Evolutionary conservation across 2,797 vertebrate genomes (phyloP).

Genomic region (Crenuchus spilurus): DNA sequence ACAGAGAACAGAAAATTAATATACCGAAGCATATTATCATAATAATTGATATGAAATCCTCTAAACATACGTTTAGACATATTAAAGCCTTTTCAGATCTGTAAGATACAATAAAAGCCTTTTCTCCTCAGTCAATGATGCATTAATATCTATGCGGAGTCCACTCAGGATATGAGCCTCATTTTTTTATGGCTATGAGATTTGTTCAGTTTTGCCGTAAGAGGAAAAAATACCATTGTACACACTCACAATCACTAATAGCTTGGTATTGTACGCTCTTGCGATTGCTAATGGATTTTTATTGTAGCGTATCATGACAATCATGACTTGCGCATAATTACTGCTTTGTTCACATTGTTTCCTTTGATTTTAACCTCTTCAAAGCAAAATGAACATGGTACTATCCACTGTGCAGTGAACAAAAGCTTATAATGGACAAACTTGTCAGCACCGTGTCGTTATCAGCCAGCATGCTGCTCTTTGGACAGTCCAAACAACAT

Average conservation of each 20-base stretch:
- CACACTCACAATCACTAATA: not conserved
- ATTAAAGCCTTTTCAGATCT: not conserved
- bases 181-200: not conserved
- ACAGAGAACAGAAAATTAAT: too few relatives aligned
- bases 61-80: not conserved
- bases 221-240: not conserved
- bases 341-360: not conserved
- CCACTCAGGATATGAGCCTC: not conserved
- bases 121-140: not conserved
- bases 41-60: not conserved
- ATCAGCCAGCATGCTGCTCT: not conserved
- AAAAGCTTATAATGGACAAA: not conserved
- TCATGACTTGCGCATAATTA: not conserved
- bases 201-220: not conserved
- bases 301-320: not conserved
- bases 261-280: not conserved
- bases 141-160: not conserved
- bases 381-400: not conserved
- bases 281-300: not conserved
- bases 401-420: not conserved
- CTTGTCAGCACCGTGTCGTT: not conserved
- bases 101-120: not conserved
- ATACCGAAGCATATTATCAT: too few relatives aligned
- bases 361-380: constrained; percentile 7
- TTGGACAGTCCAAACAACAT: not conserved